Base-by-base conservation (phyloP, 2,888 invertebrate genomes). In the Drosophila subquinaria region DNA sequence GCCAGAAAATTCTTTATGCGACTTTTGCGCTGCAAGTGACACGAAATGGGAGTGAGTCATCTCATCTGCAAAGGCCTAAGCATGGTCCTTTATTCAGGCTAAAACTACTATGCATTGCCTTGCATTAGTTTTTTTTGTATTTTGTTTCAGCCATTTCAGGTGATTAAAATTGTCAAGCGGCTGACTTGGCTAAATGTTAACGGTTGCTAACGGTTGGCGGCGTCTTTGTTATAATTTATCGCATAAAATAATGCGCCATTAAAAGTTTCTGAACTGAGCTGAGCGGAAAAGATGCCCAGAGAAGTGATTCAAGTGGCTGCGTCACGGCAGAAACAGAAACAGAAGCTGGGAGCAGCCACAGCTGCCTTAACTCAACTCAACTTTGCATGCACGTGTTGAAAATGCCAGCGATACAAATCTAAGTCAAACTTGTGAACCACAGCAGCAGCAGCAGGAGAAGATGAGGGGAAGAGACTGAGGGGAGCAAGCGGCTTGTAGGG, bases 221-320 rank as follows among this genome's bases (percentile, higher is more conserved):
- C 69, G 85, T 70, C 86, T 82, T 76, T 78, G 80, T 84, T 82
- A 83, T 88, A 88, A 90, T 89, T 90, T 90, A 89, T 87, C 70
- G 77, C 86, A 73, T 71, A 57, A 83, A 88, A 83, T 90, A 88
- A 90, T 89, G 84, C 75, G 80, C 90, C 89, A 90, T 90, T 90
- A 90, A 90, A 90, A 90, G 78, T 88, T 90, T 80, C 57, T 63
- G 52, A 62, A 50, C 57, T 43, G 72, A 69, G 71, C 57, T 43
- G 72, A 69, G 71, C 66, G 73, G 73, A 79, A 77, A 73, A 73
- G 68, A 67, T 53, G 69, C 43, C 42, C 47, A 30, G 42, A 30
- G 56, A 36, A 30, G 45, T 23, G 56, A 36, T 55, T 17, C 56
- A 61, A 67, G 50, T 50, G 79, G 55, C 27, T 27, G 27, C 80